A percentile compares a stretch with the other conserved stretches of the same genome.
Conservation (phyloP, 2,888 invertebrate genomes). For the Lithophane leautieri region DNA sequence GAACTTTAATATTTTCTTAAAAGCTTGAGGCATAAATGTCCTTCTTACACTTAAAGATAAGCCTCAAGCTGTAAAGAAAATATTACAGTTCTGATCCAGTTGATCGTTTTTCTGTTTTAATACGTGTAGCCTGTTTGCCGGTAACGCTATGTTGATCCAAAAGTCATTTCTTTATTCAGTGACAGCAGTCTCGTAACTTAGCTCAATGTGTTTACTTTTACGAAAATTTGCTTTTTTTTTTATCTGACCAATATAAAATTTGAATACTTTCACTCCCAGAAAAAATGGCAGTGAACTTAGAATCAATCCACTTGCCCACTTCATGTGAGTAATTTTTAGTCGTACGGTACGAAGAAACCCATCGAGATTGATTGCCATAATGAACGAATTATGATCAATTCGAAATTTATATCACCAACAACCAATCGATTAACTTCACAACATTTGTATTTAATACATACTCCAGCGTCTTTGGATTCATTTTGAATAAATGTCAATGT, state of each 20-base stretch:
- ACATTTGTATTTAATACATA: slow-evolving; percentile 45
- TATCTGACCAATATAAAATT: not conserved
- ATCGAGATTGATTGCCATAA: not conserved
- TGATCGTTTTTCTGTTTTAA: slow-evolving; percentile 5
- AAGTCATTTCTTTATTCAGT: not conserved
- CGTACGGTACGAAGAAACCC: too few relatives aligned
- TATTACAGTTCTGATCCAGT: too few relatives aligned
- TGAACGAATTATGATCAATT: not conserved
- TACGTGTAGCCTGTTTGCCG: not conserved
- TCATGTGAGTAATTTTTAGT: not conserved
- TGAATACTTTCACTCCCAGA: not conserved
- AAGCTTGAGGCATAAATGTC: too few relatives aligned
- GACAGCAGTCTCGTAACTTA: not conserved
- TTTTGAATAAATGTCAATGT: slow-evolving; percentile 65
- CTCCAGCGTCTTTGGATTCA: slow-evolving; percentile 43
- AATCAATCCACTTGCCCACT: not conserved
- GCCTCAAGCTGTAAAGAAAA: too few relatives aligned
- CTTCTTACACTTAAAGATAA: too few relatives aligned
- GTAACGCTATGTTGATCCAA: not conserved
- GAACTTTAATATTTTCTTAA: too few relatives aligned
- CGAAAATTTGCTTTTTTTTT: not conserved
- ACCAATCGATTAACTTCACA: slow-evolving; percentile 1
- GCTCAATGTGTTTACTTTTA: not conserved
- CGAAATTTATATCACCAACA: slow-evolving; percentile 3
- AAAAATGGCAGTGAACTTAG: not conserved